Conservation (phyloP, 2,797 vertebrate species). For the Gobionotothen gibberifrons region DNA sequence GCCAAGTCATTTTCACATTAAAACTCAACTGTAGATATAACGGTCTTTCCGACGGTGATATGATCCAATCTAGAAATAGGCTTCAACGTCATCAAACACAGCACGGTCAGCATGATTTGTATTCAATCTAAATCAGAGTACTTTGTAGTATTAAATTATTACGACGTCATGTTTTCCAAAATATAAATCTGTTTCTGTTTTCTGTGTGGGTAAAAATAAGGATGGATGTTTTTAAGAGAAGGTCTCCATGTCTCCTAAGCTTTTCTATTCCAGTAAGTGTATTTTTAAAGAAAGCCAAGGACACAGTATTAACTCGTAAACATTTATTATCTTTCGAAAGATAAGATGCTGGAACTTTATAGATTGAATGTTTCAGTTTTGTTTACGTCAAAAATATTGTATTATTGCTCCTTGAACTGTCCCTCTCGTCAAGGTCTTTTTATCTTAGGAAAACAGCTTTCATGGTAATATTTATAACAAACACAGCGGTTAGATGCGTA, state of each 20-base stretch:
- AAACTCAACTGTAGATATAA: neutral
- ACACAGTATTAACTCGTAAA: constrained; percentile 62
- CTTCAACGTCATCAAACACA: neutral
- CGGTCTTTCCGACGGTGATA: neutral
- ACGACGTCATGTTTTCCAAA: constrained; percentile 2
- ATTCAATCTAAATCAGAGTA: neutral
- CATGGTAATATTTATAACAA: constrained; percentile 52
- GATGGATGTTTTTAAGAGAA: constrained; percentile 33
- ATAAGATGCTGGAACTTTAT: constrained; percentile 53
- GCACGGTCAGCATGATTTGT: neutral
- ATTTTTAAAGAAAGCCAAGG: constrained; percentile 68
- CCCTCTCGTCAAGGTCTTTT: constrained; percentile 59
- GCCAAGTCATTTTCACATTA: neutral
- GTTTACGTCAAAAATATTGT: constrained; percentile 62
- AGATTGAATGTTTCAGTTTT: constrained; percentile 61
- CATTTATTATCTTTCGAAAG: constrained; percentile 62
- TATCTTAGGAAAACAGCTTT: constrained; percentile 66
- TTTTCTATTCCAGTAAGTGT: constrained; percentile 62
- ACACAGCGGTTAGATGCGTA: constrained; percentile 26
- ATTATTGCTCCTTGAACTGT: constrained; percentile 68
- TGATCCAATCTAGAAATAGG: neutral
- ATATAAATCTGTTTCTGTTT: constrained; percentile 20
- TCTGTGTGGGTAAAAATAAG: constrained; percentile 31
- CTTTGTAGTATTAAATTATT: neutral
- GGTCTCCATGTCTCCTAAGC: constrained; percentile 15